phyloP scores from a whole-genome alignment of 1,140 invertebrate species.

The Drosophila melanica region DNA sequence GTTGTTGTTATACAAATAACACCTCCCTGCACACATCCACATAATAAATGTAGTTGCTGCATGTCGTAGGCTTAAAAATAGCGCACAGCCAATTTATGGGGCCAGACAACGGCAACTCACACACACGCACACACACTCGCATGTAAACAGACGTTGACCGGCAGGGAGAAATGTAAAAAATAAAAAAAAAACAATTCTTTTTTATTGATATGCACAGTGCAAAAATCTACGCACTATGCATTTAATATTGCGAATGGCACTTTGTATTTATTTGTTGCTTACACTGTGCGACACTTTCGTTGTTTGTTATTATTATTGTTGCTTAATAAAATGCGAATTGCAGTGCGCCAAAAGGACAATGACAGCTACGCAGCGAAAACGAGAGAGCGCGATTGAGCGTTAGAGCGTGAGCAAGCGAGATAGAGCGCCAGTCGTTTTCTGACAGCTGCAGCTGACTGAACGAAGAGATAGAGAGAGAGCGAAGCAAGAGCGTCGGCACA shows the following conservation, averaged over 20 bases:
- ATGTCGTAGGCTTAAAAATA: slow-evolving; percentile 62
- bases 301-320: slow-evolving; percentile 49
- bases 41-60: slow-evolving; percentile 28
- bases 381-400: slow-evolving; percentile 8
- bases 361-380: slow-evolving; percentile 16
- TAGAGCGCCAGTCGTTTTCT: neutral
- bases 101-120: slow-evolving; percentile 41
- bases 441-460: slow-evolving; percentile 37
- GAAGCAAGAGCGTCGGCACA: neutral
- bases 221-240: neutral
- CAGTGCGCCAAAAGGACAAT: slow-evolving; percentile 51
- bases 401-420: neutral
- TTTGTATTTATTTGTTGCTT: slow-evolving; percentile 23
- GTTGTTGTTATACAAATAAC: slow-evolving; percentile 1
- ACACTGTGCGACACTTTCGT: slow-evolving; percentile 1
- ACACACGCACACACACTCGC: slow-evolving; percentile 40
- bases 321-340: slow-evolving; percentile 38
- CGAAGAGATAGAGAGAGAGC: slow-evolving; percentile 12
- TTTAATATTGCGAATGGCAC: slow-evolving; percentile 4
- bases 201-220: slow-evolving; percentile 5
- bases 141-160: slow-evolving; percentile 24
- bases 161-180: neutral
- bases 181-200: slow-evolving; percentile 33
- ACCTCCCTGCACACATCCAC: too few relatives aligned
- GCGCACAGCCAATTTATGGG: slow-evolving; percentile 63